Evolutionary conservation across 2,888 invertebrate species (phyloP), one percentile per base, ranked within the genome.

Genomic region (Megaustenia siamemsis): DNA sequence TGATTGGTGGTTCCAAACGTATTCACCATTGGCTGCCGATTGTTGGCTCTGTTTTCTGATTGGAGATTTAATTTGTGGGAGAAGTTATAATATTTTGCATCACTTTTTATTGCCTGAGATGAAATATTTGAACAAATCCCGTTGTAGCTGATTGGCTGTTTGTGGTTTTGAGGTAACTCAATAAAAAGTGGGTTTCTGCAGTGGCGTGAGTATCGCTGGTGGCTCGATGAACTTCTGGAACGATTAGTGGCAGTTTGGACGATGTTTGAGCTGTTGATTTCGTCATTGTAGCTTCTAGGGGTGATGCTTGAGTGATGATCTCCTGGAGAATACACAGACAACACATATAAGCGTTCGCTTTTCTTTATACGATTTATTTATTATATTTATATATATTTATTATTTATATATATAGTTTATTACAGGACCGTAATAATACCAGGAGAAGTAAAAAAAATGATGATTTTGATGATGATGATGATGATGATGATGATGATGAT

Each of bases 1-100:
- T 84, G 87, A 3, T 75, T 63, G 35, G 69, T 73, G 81, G 84
- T 63, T 73, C n/a, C 32, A 35, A 45, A 66, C 3, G 76, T 63
- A 35, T 45, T 49, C 60, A 60, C 40, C 35, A 18, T 83, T 32
- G 40, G 40, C 28, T 40, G 60, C 21, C 38, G 69, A 28, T 53
- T 71, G 45, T 75, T 49, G 53, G n/a, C n/a, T n/a, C 63, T 83
- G 75, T 83, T 80, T 24, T 76, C 60, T 68, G 77, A 38, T 21
- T 73, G 38, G 38, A 38, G 32, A n/a, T 40, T 40, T 49, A 28
- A 45, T 5, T 45, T 45, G 3, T 32, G 63, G 40, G 28, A n/a
- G 53, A 18, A 43, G 56, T 21, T 32, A 4, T 8, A 6, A 4
- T 32, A 28, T 43, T n/a, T n/a, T n/a, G 21, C 24, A 3, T n/a